Base-by-base conservation (phyloP, 2,888 invertebrate genomes). In the Lumbricus terrestris region DNA sequence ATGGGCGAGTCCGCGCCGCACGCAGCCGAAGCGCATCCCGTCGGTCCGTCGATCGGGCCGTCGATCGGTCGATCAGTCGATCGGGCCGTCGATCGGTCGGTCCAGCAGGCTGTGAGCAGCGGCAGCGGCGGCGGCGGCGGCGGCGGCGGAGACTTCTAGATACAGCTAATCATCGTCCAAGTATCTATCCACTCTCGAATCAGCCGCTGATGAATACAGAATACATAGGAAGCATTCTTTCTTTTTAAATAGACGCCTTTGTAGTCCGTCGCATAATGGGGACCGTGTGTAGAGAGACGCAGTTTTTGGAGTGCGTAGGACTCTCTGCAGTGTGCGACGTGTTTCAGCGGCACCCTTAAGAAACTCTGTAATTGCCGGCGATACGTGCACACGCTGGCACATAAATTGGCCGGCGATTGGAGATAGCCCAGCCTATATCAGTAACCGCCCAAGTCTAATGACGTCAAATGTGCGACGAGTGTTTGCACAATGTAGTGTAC, bases 191-290 rank as follows among this genome's bases (percentile, higher is more conserved):
- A 54, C 54, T 54, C 54, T 54, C 23, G 20, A 1, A n/a, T n/a
- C n/a, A 5, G 47, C 47, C 23, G 47, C 23, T 15, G 47, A 47
- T 15, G 2, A 15, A 4, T 13, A 4, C 69, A n/a, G 69, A 69
- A 69, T 11, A 69, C 69, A 69, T 69, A 69, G 69, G 69, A 69
- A 29, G 69, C 69, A 69, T 69, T 69, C 69, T 69, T 69, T 69
- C 69, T 69, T 69, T 69, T 69, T 69, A 69, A 69, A 69, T 69
- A n/a, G n/a, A n/a, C 69, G 69, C 69, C 69, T n/a, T 69, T 69
- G 69, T 69, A 29, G 29, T 69, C n/a, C 69, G 69, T 69, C 69
- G n/a, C 29, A 69, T 69, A 69, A 69, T 69, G n/a, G 69, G 69
- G n/a, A n/a, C n/a, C n/a, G 69, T 69, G 69, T 69, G 69, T 69